Base-by-base conservation (phyloP, 2,888 invertebrate species). In the Chrysomela aeneicollis region DNA sequence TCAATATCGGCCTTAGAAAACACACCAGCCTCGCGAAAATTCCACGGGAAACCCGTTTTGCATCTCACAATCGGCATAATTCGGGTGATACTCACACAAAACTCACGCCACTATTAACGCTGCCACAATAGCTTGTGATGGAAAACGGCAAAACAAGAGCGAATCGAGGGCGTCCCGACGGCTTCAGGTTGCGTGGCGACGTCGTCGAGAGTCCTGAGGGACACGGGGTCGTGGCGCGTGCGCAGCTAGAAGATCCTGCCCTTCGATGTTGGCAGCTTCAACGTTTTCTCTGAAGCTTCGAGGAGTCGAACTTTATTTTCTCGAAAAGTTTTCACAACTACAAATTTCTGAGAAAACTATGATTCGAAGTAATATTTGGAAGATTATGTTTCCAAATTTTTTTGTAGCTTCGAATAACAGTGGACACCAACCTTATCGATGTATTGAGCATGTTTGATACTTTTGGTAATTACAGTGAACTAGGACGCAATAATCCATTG, bases 121-220 rank as follows among this genome's bases (percentile, higher is more conserved):
- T 15, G 17, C 22, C 4, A 57, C 57, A 46, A 30, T 10, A 22
- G 26, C 57, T 46, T 10, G 9, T n/a, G n/a, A n/a, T 35, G 32
- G 21, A 55, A 22, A 55, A 42, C 55, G 18, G 37, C 55, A n/a
- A 46, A 57, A 18, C 26, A 26, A 17, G 22, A 57, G 55, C 42
- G 21, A 37, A 37, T 42, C 37, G 21, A 6, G 9, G 46, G 22
- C 57, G 57, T 46, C 32, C 19, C 57, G 57, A 55, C 42, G 55
- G 37, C 21, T 26, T 8, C n/a, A 46, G 46, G 46, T 22, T 46
- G 26, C 46, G 57, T 46, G 46, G 32, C 57, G 57, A 42, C 57
- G 57, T 57, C 57, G 15, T 15, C 30, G 26, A 10, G 46, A 19
- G 57, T 21, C 57, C 57, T 57, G 57, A 57, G 46, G 57, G 57